Evolutionary conservation across 1,140 invertebrate species (phyloP).

Genomic region (Meloidogyne chitwoodi): DNA sequence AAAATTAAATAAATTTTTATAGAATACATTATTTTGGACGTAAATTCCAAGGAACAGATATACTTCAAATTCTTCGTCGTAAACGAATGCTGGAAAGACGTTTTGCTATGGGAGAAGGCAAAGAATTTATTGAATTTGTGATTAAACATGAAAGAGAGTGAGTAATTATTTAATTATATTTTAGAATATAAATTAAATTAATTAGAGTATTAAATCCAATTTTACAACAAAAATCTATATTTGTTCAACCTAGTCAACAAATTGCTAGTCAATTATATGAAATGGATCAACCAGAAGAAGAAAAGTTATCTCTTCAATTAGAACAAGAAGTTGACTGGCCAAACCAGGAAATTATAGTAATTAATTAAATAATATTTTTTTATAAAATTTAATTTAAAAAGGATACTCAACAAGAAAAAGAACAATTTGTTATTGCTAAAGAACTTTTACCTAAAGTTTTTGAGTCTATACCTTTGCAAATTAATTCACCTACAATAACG

Average conservation of each 20-base stretch:
- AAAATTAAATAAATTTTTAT: slow-evolving; percentile 16
- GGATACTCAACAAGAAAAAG: neutral
- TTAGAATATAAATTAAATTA: neutral
- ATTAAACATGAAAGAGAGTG: slow-evolving; percentile 34
- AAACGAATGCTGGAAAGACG: slow-evolving; percentile 58
- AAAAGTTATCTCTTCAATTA: slow-evolving; percentile 14
- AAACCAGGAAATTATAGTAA: neutral
- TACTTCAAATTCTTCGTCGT: slow-evolving; percentile 56
- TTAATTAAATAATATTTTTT: neutral
- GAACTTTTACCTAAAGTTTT: neutral
- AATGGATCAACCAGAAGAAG: slow-evolving; percentile 19
- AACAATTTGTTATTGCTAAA: neutral
- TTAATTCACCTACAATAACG: slow-evolving; percentile 17
- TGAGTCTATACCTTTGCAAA: neutral
- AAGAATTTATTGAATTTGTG: slow-evolving; percentile 53
- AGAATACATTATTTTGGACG: slow-evolving; percentile 60
- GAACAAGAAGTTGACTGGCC: slow-evolving; percentile 1
- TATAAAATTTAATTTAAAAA: neutral
- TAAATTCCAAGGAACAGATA: slow-evolving; percentile 58
- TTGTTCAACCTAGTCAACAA: slow-evolving; percentile 9
- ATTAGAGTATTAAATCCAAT: slow-evolving; percentile 6
- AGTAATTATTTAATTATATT: neutral
- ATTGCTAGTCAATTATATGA: slow-evolving; percentile 19
- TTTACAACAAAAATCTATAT: neutral
- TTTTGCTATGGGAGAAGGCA: slow-evolving; percentile 57